A percentile compares a stretch with the other conserved stretches of the same genome.
Conservation (phyloP, 2,113 vertebrate species). For the Hystrix cristata region DNA sequence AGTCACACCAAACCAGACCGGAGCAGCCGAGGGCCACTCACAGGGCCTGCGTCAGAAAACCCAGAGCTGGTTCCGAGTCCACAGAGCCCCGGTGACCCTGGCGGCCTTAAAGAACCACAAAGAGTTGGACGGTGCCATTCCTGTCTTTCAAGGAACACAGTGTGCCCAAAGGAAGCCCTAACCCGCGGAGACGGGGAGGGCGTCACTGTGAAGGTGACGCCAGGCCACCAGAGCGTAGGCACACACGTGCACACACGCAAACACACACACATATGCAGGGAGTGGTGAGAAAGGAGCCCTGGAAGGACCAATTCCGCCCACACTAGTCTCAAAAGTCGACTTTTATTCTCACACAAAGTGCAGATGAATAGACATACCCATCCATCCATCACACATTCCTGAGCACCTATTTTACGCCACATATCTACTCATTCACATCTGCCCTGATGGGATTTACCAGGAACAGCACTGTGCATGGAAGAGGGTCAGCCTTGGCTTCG, state of each 20-base stretch:
- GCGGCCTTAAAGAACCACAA: no score
- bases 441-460: background rate
- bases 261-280: no score
- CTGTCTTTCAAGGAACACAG: background rate
- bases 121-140: background rate
- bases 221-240: background rate
- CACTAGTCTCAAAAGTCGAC: background rate
- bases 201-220: accelerated
- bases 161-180: background rate
- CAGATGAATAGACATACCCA: background rate
- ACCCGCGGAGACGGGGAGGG: background rate
- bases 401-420: background rate
- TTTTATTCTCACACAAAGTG: background rate
- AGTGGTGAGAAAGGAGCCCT: accelerated
- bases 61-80: background rate
- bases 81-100: no score
- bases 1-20: background rate
- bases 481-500: accelerated
- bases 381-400: background rate
- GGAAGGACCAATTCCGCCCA: background rate
- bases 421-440: accelerated
- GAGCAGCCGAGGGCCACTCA: background rate
- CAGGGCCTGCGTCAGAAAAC: background rate
- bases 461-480: background rate
- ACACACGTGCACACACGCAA: background rate